These are phyloP conservation scores for Brachycybe producta DNA, from an alignment of 2,888 invertebrate genomes.

Conservation along the genomic window DNA sequence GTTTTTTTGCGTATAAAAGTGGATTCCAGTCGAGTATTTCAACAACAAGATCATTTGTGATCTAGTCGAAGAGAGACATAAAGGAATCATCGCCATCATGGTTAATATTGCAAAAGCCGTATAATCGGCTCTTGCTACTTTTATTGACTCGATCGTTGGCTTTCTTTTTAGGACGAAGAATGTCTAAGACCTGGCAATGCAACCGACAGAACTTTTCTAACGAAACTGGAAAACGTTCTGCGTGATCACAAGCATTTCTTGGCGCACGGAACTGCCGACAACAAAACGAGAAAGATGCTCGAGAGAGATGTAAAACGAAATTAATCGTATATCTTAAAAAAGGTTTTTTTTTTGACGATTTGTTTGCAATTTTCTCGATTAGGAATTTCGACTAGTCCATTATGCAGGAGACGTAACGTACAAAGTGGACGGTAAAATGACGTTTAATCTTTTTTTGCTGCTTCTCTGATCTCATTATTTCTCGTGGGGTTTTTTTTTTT, in stretches of 20 bases:
- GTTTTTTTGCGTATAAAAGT: constrained; percentile 32
- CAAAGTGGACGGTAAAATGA: constrained; percentile 46
- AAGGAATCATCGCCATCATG: constrained; percentile 44
- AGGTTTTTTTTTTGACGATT: background rate
- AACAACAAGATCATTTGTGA: constrained; percentile 89
- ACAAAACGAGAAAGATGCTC: constrained; percentile 63
- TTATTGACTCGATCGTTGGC: too few relatives aligned
- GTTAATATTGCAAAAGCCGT: constrained; percentile 25
- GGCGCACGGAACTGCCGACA: constrained; percentile 63
- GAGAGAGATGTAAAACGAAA: constrained; percentile 66
- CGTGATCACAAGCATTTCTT: constrained; percentile 67
- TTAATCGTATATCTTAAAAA: constrained; percentile 17
- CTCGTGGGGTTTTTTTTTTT: constrained; percentile 1
- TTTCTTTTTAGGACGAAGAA: constrained; percentile 75
- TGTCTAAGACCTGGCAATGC: constrained; percentile 80
- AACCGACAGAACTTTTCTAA: constrained; percentile 64
- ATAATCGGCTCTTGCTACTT: too few relatives aligned
- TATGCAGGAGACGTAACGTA: constrained; percentile 91
- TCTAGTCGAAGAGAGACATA: constrained; percentile 76
- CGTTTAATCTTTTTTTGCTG: background rate
- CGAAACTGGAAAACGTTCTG: constrained; percentile 61
- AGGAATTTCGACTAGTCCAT: constrained; percentile 81
- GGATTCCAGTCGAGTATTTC: constrained; percentile 78
- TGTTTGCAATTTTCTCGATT: constrained; percentile 25
- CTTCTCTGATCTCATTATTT: background rate